phyloP scores from a whole-genome alignment of 2,113 vertebrate genomes.

The Perca flavescens region DNA sequence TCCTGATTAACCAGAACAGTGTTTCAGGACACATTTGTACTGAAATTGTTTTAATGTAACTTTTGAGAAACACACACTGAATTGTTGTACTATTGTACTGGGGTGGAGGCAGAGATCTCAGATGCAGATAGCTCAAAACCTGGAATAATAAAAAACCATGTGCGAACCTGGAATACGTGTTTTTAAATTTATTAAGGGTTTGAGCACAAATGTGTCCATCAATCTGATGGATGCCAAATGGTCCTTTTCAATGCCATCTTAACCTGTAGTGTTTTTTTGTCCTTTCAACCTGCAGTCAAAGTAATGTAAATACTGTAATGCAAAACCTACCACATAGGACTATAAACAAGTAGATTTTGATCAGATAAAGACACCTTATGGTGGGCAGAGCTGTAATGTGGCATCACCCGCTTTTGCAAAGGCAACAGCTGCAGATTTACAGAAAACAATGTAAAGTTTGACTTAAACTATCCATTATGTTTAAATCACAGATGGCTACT shows the following conservation, averaged over 20 bases:
- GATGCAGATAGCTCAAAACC: neutral
- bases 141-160: neutral
- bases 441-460: neutral
- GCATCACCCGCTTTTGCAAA: neutral
- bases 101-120: neutral
- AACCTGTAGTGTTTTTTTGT: neutral
- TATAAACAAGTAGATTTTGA: neutral
- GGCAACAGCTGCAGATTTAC: neutral
- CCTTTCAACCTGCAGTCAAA: neutral
- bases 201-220: neutral
- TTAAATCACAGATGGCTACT: conserved; percentile 35
- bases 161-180: neutral
- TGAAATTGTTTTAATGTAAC: neutral
- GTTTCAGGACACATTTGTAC: neutral
- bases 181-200: neutral
- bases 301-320: neutral
- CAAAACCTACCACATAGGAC: neutral
- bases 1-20: neutral
- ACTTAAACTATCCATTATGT: neutral
- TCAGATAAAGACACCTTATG: neutral
- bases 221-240: neutral
- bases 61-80: neutral
- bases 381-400: neutral
- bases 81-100: neutral
- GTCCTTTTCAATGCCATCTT: neutral